Percentiles rank a stretch among this genome's conserved stretches.
Evolutionary conservation across 2,888 invertebrate genomes (phyloP).

Genomic region (Paralinhomoeus sp.): DNA sequence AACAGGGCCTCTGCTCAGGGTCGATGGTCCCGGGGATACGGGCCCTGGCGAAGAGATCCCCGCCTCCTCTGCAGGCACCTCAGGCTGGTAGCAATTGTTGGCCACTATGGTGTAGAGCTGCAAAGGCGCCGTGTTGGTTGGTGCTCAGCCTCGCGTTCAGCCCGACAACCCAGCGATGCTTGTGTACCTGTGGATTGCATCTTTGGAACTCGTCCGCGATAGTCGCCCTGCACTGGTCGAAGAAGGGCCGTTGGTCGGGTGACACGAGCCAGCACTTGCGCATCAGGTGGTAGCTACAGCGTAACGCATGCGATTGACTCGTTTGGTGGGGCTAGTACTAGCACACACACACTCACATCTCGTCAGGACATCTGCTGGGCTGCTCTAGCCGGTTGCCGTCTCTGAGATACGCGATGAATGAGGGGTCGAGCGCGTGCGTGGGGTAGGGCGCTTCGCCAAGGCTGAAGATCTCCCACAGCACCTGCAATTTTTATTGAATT

Average conservation of each 20-base stretch:
- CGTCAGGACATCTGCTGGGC: constrained; percentile 68
- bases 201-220: neutral
- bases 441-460: constrained; percentile 87
- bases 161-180: too few species aligned
- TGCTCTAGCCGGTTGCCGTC: constrained; percentile 83
- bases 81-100: too few species aligned
- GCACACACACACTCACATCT: constrained; percentile 67
- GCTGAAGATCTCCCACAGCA: constrained; percentile 87
- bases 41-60: too few species aligned
- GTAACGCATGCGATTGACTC: too few species aligned
- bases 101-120: too few species aligned
- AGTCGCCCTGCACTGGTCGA: neutral
- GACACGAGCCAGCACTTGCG: constrained; percentile 74
- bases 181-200: neutral
- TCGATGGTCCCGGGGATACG: too few species aligned
- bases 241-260: constrained; percentile 57
- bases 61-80: too few species aligned
- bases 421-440: constrained; percentile 54
- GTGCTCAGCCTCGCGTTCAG: too few species aligned
- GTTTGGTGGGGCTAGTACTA: too few species aligned
- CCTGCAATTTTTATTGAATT: too few species aligned
- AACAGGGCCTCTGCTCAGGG: too few species aligned
- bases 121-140: too few species aligned
- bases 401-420: constrained; percentile 62
- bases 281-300: constrained; percentile 3